Conservation (phyloP, 2,888 invertebrate species). For the Mongoloraphidia duomilia region DNA sequence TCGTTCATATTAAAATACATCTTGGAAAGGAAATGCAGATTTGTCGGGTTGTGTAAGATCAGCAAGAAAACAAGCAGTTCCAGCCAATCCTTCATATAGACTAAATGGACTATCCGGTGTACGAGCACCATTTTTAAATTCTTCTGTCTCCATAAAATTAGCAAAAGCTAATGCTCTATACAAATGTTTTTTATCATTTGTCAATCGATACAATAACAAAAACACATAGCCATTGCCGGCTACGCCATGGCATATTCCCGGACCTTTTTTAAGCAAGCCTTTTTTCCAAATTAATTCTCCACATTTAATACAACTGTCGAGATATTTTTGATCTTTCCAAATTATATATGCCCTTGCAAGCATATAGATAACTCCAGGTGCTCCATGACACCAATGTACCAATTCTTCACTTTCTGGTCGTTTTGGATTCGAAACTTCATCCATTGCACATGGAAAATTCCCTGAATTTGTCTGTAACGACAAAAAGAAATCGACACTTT, state of each 20-base stretch:
- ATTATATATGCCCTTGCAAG: conserved; percentile 66
- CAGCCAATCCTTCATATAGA: conserved; percentile 76
- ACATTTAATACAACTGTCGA: conserved; percentile 49
- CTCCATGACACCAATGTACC: conserved; percentile 87
- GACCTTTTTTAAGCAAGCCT: conserved; percentile 74
- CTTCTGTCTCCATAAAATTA: conserved; percentile 50
- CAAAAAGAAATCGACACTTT: conserved; percentile 50
- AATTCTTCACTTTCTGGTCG: conserved; percentile 42
- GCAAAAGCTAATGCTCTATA: conserved; percentile 63
- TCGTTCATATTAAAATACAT: conserved; percentile 37
- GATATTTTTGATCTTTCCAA: conserved; percentile 59
- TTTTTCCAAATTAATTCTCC: conserved; percentile 70
- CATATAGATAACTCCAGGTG: conserved; percentile 65
- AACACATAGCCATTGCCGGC: conserved; percentile 74
- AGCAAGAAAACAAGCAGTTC: conserved; percentile 67
- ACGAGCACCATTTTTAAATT: conserved; percentile 50
- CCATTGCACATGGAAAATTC: conserved; percentile 63
- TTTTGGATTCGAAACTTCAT: conserved; percentile 41
- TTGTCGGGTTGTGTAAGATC: conserved; percentile 59
- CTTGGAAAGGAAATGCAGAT: conserved; percentile 73
- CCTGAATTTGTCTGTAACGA: conserved; percentile 53
- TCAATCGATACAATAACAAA: conserved; percentile 58
- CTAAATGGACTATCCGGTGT: conserved; percentile 72
- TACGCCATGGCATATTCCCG: conserved; percentile 80
- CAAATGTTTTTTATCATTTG: conserved; percentile 54